Conservation (phyloP, 2,888 invertebrate genomes). For the Philonicus albiceps region DNA sequence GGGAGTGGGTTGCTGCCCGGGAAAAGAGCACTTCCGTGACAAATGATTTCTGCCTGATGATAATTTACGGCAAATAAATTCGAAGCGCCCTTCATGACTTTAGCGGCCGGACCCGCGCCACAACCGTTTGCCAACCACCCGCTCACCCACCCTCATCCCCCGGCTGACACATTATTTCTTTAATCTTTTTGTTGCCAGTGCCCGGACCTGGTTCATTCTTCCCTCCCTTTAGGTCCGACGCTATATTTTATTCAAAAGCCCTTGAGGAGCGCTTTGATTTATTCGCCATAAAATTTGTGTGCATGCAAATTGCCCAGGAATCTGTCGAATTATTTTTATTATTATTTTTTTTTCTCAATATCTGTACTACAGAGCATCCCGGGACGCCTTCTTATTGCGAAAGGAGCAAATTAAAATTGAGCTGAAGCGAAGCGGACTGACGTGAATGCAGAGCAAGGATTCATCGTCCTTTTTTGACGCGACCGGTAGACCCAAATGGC, state of each 20-base stretch:
- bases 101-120: background rate
- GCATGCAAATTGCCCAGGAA: conserved; percentile 36
- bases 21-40: conserved; percentile 41
- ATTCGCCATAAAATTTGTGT: conserved; percentile 40
- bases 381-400: background rate
- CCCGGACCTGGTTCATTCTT: background rate
- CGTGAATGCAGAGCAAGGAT: conserved; percentile 7
- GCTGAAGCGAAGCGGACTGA: background rate
- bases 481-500: background rate
- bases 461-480: conserved; percentile 1
- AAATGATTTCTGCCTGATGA: conserved; percentile 45
- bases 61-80: conserved; percentile 45
- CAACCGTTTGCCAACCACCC: background rate
- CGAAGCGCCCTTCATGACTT: conserved; percentile 35
- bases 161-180: conserved; percentile 33
- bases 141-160: background rate
- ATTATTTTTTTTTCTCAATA: background rate
- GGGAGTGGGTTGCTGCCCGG: background rate
- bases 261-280: conserved; percentile 42
- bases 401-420: background rate
- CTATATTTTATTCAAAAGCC: conserved; percentile 37
- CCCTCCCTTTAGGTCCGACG: background rate
- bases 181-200: conserved; percentile 15
- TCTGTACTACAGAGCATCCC: background rate
- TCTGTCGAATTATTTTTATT: conserved; percentile 19